Percentiles rank a stretch among this genome's conserved stretches.
These are phyloP conservation scores for Drosophila carrolli DNA, from an alignment of 1,140 invertebrate species.

Conservation along the genomic window DNA sequence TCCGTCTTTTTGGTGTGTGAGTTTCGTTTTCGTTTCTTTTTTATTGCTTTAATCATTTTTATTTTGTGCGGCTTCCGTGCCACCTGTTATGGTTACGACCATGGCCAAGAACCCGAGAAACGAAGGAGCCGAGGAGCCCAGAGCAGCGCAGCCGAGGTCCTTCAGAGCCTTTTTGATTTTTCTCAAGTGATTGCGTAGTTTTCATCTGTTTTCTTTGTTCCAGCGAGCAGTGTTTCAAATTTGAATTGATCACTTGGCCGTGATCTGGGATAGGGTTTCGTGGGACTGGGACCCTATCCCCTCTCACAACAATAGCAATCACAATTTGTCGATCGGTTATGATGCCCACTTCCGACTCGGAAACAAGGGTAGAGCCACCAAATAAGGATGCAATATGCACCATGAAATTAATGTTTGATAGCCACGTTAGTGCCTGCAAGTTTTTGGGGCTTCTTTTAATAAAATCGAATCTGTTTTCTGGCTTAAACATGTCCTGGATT, in stretches of 20 bases:
- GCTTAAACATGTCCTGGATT: not conserved
- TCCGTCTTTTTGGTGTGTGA: slow-evolving; percentile 41
- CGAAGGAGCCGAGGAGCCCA: not conserved
- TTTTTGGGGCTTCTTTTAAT: not conserved
- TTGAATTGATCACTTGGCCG: slow-evolving; percentile 74
- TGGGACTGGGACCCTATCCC: slow-evolving; percentile 37
- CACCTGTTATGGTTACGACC: slow-evolving; percentile 71
- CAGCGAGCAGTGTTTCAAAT: slow-evolving; percentile 72
- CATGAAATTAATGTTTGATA: slow-evolving; percentile 67
- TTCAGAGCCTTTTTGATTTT: slow-evolving; percentile 75
- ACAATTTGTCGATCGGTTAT: slow-evolving; percentile 78
- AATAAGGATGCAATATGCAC: slow-evolving; percentile 18
- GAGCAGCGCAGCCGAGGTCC: slow-evolving; percentile 44
- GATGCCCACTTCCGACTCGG: slow-evolving; percentile 69
- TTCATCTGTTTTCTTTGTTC: slow-evolving; percentile 73
- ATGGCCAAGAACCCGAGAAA: slow-evolving; percentile 8
- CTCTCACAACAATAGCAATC: slow-evolving; percentile 70
- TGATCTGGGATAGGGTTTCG: slow-evolving; percentile 69
- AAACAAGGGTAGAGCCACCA: slow-evolving; percentile 7
- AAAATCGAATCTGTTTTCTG: not conserved
- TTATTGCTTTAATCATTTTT: slow-evolving; percentile 83
- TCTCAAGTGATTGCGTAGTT: slow-evolving; percentile 84
- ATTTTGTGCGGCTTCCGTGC: slow-evolving; percentile 84
- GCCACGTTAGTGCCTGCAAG: slow-evolving; percentile 20
- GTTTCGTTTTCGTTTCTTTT: slow-evolving; percentile 56